These are phyloP conservation scores for Hanleya hanleyi DNA, from an alignment of 2,888 invertebrate genomes.

Conservation along the genomic window DNA sequence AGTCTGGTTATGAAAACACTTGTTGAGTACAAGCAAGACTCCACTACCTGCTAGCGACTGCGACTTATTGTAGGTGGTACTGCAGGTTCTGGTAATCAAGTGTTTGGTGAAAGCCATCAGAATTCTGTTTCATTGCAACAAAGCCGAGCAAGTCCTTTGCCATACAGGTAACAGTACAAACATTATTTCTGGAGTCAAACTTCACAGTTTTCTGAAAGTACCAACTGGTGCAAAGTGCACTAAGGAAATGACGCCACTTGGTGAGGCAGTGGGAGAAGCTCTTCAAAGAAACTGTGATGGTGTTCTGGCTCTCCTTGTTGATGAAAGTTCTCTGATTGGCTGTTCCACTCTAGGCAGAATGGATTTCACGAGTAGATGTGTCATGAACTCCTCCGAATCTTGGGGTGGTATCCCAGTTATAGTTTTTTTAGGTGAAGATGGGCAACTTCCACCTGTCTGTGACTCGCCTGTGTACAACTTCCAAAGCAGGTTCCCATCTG, in stretches of 20 bases:
- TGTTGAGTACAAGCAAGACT: constrained; percentile 9
- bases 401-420: constrained; percentile 46
- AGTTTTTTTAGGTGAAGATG: constrained; percentile 38
- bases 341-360: constrained; percentile 33
- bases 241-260: constrained; percentile 36
- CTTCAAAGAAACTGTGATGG: too few relatives aligned
- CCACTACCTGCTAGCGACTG: too few relatives aligned
- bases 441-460: constrained; percentile 42
- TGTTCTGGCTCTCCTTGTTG: constrained; percentile 34
- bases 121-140: constrained; percentile 31
- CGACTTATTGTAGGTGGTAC: too few relatives aligned
- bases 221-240: constrained; percentile 24
- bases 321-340: constrained; percentile 35
- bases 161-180: constrained; percentile 46
- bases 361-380: constrained; percentile 26
- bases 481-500: too few relatives aligned
- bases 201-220: constrained; percentile 40
- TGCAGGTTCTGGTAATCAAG: constrained; percentile 31
- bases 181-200: constrained; percentile 37
- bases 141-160: constrained; percentile 35
- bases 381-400: constrained; percentile 8
- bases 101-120: too few relatives aligned
- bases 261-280: constrained; percentile 25
- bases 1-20: constrained; percentile 36
- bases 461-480: neutral